phyloP scores from a whole-genome alignment of 2,888 invertebrate genomes.

The Cryptocheilus praepositus region DNA sequence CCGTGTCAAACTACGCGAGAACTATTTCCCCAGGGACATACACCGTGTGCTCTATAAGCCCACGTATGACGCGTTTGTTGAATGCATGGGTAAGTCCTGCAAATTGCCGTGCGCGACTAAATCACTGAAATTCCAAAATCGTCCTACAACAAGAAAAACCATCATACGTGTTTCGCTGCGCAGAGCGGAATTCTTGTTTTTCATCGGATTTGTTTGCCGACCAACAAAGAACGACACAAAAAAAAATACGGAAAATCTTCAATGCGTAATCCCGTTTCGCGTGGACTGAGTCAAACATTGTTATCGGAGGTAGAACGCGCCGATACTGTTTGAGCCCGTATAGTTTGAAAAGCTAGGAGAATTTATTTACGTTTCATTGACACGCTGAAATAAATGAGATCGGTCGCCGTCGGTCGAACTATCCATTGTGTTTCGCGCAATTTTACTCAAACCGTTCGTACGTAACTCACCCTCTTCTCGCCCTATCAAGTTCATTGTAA shows the following conservation, averaged over 20 bases:
- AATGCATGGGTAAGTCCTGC: too few species aligned
- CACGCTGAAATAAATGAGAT: conserved; percentile 64
- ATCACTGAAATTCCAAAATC: too few species aligned
- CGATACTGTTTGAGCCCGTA: conserved; percentile 50
- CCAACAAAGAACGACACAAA: not conserved
- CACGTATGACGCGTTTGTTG: too few species aligned
- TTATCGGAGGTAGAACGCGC: conserved; percentile 21
- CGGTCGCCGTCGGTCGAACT: conserved; percentile 13
- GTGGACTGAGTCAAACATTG: conserved; percentile 25
- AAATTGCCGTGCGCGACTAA: too few species aligned
- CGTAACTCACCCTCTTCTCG: conserved; percentile 18
- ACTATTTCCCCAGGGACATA: too few species aligned
- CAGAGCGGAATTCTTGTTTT: too few species aligned
- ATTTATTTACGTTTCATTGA: conserved; percentile 70
- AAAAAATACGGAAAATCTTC: conserved; percentile 22
- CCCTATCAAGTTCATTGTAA: not conserved
- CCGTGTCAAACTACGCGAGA: too few species aligned
- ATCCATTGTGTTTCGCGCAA: conserved; percentile 25
- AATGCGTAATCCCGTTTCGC: conserved; percentile 21
- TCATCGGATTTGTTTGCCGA: too few species aligned
- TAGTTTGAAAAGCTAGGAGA: conserved; percentile 51
- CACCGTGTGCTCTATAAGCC: too few species aligned
- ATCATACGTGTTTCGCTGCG: too few species aligned
- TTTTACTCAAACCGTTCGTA: conserved; percentile 12
- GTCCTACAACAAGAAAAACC: not conserved